Percentiles rank a stretch among this genome's conserved stretches.
Evolutionary conservation across 2,113 vertebrate species (phyloP).

Genomic region (Pelmatolapia mariae): DNA sequence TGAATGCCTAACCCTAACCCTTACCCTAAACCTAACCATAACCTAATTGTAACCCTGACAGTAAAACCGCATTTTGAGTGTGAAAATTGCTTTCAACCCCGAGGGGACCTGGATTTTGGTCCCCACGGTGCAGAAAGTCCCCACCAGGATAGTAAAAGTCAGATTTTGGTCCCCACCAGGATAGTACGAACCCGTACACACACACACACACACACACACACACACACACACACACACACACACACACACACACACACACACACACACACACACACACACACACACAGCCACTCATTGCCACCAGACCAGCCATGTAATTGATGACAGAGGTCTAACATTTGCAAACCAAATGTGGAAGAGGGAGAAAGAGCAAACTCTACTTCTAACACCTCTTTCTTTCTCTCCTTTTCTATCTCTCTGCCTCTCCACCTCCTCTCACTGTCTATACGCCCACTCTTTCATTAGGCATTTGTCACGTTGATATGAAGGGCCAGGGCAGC

Average conservation of each 20-base stretch:
- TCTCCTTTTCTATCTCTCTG: neutral
- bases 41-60: too few relatives aligned
- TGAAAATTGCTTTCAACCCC: too few relatives aligned
- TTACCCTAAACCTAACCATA: too few relatives aligned
- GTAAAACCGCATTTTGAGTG: too few relatives aligned
- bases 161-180: too few relatives aligned
- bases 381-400: constrained; percentile 58
- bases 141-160: too few relatives aligned
- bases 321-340: constrained; percentile 84
- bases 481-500: constrained; percentile 77
- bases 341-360: constrained; percentile 88
- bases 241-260: neutral
- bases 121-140: too few relatives aligned
- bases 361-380: constrained; percentile 67
- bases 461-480: constrained; percentile 90
- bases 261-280: neutral
- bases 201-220: neutral
- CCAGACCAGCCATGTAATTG: constrained; percentile 80
- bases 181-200: too few relatives aligned
- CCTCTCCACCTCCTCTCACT: constrained; percentile 38
- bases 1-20: too few relatives aligned
- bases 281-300: constrained; percentile 65
- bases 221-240: neutral
- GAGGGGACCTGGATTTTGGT: too few relatives aligned
- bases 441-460: constrained; percentile 68